Evolutionary conservation across 2,888 invertebrate genomes (phyloP).

Genomic region (Schizotus pectinicornis): DNA sequence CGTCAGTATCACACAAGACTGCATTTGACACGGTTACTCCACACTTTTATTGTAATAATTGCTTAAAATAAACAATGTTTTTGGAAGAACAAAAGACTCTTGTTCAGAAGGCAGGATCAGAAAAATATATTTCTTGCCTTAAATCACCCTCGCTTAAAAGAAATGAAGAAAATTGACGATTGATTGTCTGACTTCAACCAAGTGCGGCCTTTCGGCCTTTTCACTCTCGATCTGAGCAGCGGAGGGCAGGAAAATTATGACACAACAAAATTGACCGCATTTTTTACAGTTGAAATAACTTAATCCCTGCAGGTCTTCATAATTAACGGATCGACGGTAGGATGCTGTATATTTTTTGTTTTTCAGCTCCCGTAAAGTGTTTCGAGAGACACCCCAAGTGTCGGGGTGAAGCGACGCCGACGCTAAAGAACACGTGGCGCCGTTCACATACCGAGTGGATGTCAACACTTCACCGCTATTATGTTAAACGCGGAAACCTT

Average conservation of each 20-base stretch:
- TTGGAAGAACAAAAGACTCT: not conserved
- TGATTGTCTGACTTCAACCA: too few species aligned
- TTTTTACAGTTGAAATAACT: too few species aligned
- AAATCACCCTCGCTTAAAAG: too few species aligned
- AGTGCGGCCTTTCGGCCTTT: too few species aligned
- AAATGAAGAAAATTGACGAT: too few species aligned
- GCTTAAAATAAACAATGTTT: not conserved
- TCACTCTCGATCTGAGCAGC: too few species aligned
- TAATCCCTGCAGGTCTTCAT: too few species aligned
- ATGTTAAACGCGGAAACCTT: conserved; percentile 58
- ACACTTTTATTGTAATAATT: not conserved
- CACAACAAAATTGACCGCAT: not conserved
- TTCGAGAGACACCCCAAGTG: conserved; percentile 13
- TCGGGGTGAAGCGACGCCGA: too few species aligned
- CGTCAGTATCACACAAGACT: conserved; percentile 20
- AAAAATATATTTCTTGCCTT: too few species aligned
- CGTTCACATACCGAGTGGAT: conserved; percentile 52
- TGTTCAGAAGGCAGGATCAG: too few species aligned
- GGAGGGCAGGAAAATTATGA: not conserved
- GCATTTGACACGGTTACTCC: conserved; percentile 14
- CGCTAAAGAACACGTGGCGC: conserved; percentile 41
- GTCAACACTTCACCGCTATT: conserved; percentile 59
- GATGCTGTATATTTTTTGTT: not conserved
- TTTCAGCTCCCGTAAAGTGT: conserved; percentile 16
- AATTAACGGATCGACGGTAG: too few species aligned